Percentiles rank a stretch among this genome's conserved stretches.
Conservation (phyloP, 2,113 vertebrate species). For the Lophura nycthemera region DNA sequence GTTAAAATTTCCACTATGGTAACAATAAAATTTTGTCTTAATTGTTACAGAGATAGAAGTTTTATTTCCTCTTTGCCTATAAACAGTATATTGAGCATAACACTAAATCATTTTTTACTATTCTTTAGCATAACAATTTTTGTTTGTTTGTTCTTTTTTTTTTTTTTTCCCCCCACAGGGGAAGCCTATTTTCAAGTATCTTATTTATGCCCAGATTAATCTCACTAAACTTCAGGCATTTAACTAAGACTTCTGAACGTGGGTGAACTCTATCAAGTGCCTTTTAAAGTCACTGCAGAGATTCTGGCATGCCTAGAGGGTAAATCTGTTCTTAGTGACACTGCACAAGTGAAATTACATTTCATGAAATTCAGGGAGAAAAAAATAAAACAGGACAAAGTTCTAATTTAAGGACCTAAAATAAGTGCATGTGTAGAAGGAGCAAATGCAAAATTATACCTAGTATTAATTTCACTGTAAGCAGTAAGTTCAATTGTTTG, state of each 20-base stretch:
- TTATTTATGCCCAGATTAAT: background rate
- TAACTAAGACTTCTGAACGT: background rate
- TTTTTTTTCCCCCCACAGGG: background rate
- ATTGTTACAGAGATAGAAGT: background rate
- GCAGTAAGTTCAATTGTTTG: background rate
- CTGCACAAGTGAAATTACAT: background rate
- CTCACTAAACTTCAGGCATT: background rate
- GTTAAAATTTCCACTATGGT: background rate
- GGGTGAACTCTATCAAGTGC: background rate
- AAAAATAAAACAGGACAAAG: background rate
- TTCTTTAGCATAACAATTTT: background rate
- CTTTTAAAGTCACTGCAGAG: background rate
- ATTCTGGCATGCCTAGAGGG: background rate
- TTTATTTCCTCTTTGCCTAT: background rate
- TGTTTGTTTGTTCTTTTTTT: too few species aligned
- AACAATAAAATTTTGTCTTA: background rate
- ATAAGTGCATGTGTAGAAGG: background rate
- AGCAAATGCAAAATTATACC: background rate
- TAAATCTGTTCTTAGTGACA: background rate
- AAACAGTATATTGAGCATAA: background rate
- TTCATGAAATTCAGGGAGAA: background rate
- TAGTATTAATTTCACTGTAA: background rate
- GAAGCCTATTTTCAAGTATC: background rate
- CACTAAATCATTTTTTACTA: rapidly evolving
- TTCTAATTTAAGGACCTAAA: background rate